Conservation (phyloP, 2,797 vertebrate genomes). For the Sitta carolinensis region DNA sequence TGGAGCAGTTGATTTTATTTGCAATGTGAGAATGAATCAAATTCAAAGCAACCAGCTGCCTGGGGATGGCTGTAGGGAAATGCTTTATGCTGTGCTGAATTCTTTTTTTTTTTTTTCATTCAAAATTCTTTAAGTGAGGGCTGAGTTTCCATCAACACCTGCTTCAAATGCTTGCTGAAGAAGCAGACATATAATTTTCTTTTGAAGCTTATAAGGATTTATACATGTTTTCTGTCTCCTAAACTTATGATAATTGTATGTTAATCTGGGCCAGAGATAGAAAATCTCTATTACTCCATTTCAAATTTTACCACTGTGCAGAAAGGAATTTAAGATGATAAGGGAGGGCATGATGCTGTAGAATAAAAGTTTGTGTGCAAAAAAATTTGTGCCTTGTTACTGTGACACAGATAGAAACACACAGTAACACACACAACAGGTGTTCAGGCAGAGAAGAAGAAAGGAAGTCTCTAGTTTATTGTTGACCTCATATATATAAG, state of each 20-base stretch:
- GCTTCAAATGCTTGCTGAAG: neutral
- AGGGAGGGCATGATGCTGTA: neutral
- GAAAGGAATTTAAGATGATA: neutral
- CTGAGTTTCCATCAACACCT: neutral
- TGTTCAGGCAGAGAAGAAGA: too few species aligned
- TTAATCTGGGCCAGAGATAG: neutral
- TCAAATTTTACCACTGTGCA: neutral
- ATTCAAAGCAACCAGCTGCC: neutral
- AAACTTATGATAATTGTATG: neutral
- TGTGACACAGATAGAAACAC: too few species aligned
- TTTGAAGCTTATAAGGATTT: neutral
- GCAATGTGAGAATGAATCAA: neutral
- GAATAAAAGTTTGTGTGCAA: neutral
- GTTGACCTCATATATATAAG: too few species aligned
- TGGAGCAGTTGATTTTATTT: neutral
- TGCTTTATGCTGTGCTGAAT: neutral
- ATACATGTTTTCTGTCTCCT: neutral
- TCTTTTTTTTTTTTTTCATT: neutral
- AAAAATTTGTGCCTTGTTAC: neutral
- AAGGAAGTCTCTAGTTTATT: too few species aligned
- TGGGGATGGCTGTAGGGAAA: neutral
- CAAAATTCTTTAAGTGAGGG: neutral
- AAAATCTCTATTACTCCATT: neutral
- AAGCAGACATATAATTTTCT: neutral
- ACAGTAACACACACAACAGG: too few species aligned